Evolutionary conservation across 1,140 invertebrate genomes (phyloP), one percentile per base, ranked within the genome.

Genomic region (Drosophila parvula): DNA sequence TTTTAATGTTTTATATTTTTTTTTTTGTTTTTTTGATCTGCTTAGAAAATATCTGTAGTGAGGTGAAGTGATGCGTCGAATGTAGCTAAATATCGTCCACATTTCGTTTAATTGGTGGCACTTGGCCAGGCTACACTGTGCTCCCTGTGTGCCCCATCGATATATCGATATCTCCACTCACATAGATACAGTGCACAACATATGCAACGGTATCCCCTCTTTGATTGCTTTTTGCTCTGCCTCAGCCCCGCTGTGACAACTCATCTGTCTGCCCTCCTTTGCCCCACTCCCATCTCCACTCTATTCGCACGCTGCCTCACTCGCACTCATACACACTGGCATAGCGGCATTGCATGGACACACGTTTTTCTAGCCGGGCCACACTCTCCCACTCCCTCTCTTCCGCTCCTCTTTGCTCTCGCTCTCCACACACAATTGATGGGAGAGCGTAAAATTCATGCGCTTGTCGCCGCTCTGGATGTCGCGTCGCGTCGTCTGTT

Each of bases 361-460:
- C 74, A 77, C 74, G 74, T 77, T 77, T 77, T 77, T 77, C 73
- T 77, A 77, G 74, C 74, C 74, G 74, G 74, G 63, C 74, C 53
- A 60, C 63, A 59, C 40, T 76, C 53, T 70, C 40, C 67, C 41
- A 45, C 58, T 63, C 32, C 50, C 38, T 22, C 48, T 57, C 22
- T 55, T 6, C 63, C 27, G 30, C 63, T 44, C 43, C 30, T 18
- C 28, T 32, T 22, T 64, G 57, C 18, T 43, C 76, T 51, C 81
- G 64, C 81, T 81, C 81, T 61, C 74, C 81, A 63, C 74, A 79
- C 76, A 77, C 71, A 82, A 85, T 85, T 86, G 82, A 86, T 86
- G 75, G 57, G 83, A 88, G 83, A 89, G 83, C 84, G 84, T 83
- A 68, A 83, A 88, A 83, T 89, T 89, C 77, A 88, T 89, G 82